Evolutionary conservation across 1,140 invertebrate genomes (phyloP).

Genomic region (Ephestia elutella): DNA sequence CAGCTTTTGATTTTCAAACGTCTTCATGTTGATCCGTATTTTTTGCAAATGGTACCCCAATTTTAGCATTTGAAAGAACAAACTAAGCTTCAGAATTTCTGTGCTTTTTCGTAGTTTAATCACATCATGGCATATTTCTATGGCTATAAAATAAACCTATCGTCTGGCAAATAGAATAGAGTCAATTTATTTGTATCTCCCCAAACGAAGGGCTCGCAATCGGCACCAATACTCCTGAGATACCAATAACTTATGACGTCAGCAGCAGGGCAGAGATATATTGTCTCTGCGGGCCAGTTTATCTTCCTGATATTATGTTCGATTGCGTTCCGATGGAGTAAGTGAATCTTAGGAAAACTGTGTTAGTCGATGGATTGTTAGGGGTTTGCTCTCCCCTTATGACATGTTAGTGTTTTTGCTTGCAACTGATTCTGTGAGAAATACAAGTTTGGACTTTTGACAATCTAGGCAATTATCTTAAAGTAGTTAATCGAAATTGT

Average conservation of each 20-base stretch:
- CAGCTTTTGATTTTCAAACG: no score
- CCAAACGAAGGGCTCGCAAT: constrained; percentile 16
- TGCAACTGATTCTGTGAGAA: no score
- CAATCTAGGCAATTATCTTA: no score
- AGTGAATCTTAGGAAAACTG: constrained; percentile 10
- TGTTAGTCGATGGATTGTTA: background rate
- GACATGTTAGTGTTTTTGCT: no score
- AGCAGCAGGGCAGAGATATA: constrained; percentile 45
- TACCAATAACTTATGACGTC: constrained; percentile 49
- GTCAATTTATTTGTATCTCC: background rate
- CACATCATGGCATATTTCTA: no score
- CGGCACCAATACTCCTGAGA: constrained; percentile 37
- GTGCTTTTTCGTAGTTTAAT: background rate
- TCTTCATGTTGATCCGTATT: no score
- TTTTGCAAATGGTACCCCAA: no score
- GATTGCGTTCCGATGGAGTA: constrained; percentile 20
- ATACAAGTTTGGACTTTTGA: no score
- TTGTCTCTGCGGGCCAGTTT: constrained; percentile 44
- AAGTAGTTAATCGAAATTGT: no score
- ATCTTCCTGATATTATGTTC: constrained; percentile 36
- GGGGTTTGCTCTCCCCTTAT: no score
- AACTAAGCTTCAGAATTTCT: no score
- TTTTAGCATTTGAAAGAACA: no score
- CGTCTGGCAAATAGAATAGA: background rate
- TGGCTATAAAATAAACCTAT: background rate